These are phyloP conservation scores for Saguinus midas DNA, from an alignment of 2,113 vertebrate genomes.

Conservation along the genomic window DNA sequence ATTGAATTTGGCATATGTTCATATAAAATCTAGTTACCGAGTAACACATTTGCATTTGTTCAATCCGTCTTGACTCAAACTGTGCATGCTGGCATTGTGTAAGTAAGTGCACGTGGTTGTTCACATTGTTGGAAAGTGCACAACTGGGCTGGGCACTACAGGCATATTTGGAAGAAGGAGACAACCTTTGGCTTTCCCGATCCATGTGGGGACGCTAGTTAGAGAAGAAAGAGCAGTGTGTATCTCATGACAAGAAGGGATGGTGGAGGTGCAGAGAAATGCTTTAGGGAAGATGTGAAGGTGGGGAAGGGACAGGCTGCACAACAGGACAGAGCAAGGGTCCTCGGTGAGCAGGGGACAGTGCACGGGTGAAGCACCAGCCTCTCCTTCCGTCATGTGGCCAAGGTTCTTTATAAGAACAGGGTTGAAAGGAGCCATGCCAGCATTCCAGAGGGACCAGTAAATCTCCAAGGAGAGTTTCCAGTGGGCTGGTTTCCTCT, in stretches of 20 bases:
- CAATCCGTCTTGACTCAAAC: neutral
- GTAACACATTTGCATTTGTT: neutral
- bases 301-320: neutral
- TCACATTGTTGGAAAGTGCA: neutral
- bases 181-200: neutral
- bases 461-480: neutral
- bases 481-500: neutral
- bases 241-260: neutral
- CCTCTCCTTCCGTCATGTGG: neutral
- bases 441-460: no score
- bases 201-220: neutral
- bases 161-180: neutral
- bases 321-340: neutral
- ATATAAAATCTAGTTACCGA: neutral
- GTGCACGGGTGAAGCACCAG: neutral
- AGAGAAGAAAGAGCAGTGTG: neutral
- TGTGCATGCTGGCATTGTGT: neutral
- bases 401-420: neutral
- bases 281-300: neutral
- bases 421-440: neutral
- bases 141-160: neutral
- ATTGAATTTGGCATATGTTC: neutral
- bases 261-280: neutral
- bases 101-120: neutral
- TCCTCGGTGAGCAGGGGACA: neutral